Evolutionary conservation across 2,888 invertebrate species (phyloP).

Genomic region (Dorcus hopei): DNA sequence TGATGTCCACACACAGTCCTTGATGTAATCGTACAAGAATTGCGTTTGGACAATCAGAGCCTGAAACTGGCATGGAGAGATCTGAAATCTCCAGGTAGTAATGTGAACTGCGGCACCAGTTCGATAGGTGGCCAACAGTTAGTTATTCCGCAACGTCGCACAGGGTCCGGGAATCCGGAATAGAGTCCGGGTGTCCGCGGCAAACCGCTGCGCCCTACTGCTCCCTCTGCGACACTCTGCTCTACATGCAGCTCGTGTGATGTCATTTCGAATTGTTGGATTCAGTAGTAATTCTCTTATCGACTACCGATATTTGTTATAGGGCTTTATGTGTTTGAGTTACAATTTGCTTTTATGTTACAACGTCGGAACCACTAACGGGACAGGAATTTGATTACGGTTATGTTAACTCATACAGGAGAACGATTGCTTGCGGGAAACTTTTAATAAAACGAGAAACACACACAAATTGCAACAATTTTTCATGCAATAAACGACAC

Average conservation of each 20-base stretch:
- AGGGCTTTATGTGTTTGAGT: slow-evolving; percentile 7
- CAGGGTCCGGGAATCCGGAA: slow-evolving; percentile 18
- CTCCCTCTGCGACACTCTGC: slow-evolving; percentile 11
- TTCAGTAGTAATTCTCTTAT: slow-evolving; percentile 7
- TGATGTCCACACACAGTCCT: slow-evolving; percentile 66
- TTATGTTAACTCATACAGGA: neutral
- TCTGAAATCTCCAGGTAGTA: too few relatives aligned
- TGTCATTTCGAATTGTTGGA: neutral
- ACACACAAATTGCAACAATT: too few relatives aligned
- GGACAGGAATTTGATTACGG: neutral
- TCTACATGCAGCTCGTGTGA: neutral
- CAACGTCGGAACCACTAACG: neutral
- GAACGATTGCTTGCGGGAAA: too few relatives aligned
- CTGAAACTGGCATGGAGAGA: slow-evolving; percentile 42
- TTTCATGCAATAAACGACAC: too few relatives aligned
- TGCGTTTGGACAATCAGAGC: slow-evolving; percentile 69
- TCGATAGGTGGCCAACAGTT: slow-evolving; percentile 11
- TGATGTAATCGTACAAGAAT: slow-evolving; percentile 59
- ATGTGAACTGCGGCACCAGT: neutral
- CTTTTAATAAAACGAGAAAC: too few relatives aligned
- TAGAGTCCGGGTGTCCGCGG: slow-evolving; percentile 17
- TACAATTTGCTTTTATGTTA: slow-evolving; percentile 4
- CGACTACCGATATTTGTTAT: slow-evolving; percentile 8
- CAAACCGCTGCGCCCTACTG: slow-evolving; percentile 16
- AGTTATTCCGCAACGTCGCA: slow-evolving; percentile 19